Evolutionary conservation across 2,797 vertebrate genomes (phyloP).

Genomic region (Argentina silus): DNA sequence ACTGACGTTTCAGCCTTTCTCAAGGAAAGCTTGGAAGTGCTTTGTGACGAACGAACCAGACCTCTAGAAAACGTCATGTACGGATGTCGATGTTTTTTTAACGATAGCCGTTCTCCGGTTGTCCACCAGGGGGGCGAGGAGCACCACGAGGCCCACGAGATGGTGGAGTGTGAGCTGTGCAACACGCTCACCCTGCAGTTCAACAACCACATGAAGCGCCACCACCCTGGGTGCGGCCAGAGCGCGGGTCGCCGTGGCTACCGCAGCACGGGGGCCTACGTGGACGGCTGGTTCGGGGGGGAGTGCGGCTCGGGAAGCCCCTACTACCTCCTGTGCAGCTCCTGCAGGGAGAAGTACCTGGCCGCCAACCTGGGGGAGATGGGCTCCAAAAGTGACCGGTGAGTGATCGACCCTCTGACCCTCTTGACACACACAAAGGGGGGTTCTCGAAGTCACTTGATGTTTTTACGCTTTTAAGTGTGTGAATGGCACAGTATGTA

Average conservation of each 20-base stretch:
- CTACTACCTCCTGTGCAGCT: conserved; percentile 82
- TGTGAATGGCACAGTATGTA: not conserved
- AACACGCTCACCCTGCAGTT: conserved; percentile 81
- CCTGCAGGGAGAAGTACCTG: conserved; percentile 82
- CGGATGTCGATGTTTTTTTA: not conserved
- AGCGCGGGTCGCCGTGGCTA: conserved; percentile 82
- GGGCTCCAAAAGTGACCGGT: conserved; percentile 76
- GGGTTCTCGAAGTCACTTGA: not conserved
- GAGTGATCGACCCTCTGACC: not conserved
- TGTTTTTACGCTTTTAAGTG: not conserved
- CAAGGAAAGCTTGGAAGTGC: no score
- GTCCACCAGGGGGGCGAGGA: conserved; percentile 74
- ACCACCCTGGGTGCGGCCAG: conserved; percentile 83
- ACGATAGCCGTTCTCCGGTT: not conserved
- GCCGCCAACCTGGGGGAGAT: conserved; percentile 68
- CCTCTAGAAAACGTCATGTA: no score
- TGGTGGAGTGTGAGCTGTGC: conserved; percentile 85
- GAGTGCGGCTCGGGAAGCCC: conserved; percentile 85
- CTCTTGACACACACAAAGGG: not conserved
- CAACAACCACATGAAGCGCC: conserved; percentile 81
- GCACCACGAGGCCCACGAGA: conserved; percentile 70
- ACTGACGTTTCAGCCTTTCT: no score
- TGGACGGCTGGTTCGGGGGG: conserved; percentile 85
- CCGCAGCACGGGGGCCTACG: conserved; percentile 82
- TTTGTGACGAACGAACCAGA: no score